These are phyloP conservation scores for Macaria liturata DNA, from an alignment of 2,888 invertebrate species.

Conservation along the genomic window DNA sequence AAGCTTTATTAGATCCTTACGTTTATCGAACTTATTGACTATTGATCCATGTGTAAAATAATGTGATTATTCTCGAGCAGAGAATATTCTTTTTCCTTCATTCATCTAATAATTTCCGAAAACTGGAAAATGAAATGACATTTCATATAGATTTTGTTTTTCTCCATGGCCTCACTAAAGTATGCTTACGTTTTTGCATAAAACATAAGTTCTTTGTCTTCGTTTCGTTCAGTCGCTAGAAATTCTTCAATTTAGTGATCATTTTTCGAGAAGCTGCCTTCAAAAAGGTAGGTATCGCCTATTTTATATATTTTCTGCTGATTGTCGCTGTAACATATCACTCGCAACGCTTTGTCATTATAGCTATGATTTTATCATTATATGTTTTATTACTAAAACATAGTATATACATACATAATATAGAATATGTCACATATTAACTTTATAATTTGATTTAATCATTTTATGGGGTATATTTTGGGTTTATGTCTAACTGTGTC, in stretches of 20 bases:
- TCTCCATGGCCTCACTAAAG: no score
- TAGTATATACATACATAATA: no score
- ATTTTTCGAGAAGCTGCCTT: slow-evolving; percentile 53
- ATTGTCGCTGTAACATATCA: slow-evolving; percentile 46
- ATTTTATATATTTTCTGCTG: slow-evolving; percentile 45
- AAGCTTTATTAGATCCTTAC: no score
- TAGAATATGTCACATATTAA: no score
- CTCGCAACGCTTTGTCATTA: slow-evolving; percentile 35
- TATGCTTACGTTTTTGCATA: not conserved
- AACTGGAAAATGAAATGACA: no score
- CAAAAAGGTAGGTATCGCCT: slow-evolving; percentile 70
- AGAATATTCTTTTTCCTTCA: no score
- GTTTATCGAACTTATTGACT: no score
- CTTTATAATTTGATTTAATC: not conserved
- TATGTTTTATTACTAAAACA: slow-evolving; percentile 1
- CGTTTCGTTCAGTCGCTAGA: slow-evolving; percentile 27
- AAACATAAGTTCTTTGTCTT: slow-evolving; percentile 46
- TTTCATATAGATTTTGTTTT: no score
- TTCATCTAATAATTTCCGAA: no score
- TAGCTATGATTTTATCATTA: slow-evolving; percentile 20
- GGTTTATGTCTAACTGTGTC: slow-evolving; percentile 10
- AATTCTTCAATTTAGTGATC: slow-evolving; percentile 37
- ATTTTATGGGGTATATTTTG: slow-evolving; percentile 9
- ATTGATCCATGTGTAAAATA: no score
- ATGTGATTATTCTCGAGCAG: no score